Evolutionary conservation across 2,113 vertebrate species (phyloP).

Genomic region (Empidonax alnorum): DNA sequence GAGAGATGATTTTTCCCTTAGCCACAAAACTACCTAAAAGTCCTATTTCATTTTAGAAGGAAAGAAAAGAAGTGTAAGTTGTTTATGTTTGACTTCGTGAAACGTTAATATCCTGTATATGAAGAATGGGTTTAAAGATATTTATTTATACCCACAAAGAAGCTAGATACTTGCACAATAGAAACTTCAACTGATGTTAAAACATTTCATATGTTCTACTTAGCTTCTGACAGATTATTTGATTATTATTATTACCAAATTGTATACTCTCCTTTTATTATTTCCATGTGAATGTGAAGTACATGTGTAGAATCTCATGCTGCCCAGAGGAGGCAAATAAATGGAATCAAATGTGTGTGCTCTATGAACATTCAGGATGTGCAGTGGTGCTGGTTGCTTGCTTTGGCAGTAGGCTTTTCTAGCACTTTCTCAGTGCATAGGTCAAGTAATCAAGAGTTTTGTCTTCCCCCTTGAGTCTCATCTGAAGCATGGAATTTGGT

Average conservation of each 20-base stretch:
- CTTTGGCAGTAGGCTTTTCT: background rate
- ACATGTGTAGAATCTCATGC: background rate
- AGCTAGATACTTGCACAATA: background rate
- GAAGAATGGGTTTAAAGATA: background rate
- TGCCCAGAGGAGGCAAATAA: background rate
- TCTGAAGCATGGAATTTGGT: background rate
- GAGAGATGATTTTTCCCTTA: background rate
- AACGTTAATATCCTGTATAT: background rate
- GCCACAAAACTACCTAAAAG: background rate
- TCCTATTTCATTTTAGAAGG: background rate
- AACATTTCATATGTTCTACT: background rate
- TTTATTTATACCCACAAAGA: background rate
- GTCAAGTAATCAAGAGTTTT: background rate
- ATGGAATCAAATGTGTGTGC: background rate
- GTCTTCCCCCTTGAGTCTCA: background rate
- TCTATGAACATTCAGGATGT: background rate
- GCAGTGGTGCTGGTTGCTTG: background rate
- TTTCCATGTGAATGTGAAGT: background rate
- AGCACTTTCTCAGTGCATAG: background rate
- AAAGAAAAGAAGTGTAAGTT: background rate
- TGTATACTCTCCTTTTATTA: background rate
- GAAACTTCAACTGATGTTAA: background rate
- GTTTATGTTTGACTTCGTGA: background rate
- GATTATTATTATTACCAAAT: background rate
- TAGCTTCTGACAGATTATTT: background rate